These are phyloP conservation scores for Tinea pellionella DNA, from an alignment of 2,888 invertebrate species.

Conservation along the genomic window DNA sequence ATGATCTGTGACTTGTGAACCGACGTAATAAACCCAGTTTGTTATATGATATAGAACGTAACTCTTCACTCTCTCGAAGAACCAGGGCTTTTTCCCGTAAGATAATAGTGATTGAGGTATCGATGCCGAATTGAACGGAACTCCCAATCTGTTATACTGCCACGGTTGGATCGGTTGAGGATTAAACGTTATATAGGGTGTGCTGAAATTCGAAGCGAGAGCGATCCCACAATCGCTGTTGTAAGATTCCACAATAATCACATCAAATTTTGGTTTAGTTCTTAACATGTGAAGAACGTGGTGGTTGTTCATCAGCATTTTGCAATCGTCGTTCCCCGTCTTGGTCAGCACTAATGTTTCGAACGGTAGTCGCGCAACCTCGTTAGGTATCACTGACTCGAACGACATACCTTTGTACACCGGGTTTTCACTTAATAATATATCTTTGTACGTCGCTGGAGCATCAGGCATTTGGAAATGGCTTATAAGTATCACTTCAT, in stretches of 20 bases:
- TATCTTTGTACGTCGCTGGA: conserved; percentile 64
- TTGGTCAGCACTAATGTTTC: conserved; percentile 59
- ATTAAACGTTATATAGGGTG: conserved; percentile 72
- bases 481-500: conserved; percentile 66
- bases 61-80: conserved; percentile 52
- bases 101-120: conserved; percentile 49
- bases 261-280: conserved; percentile 71
- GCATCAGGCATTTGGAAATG: conserved; percentile 57
- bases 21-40: conserved; percentile 59
- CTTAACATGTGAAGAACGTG: conserved; percentile 62
- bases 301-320: conserved; percentile 58
- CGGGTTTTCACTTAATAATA: conserved; percentile 53
- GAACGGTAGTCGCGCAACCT: conserved; percentile 57
- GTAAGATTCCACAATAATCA: conserved; percentile 78
- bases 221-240: conserved; percentile 80
- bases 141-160: conserved; percentile 59
- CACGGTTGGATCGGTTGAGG: conserved; percentile 67
- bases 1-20: conserved; percentile 55
- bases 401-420: conserved; percentile 53
- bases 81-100: conserved; percentile 59
- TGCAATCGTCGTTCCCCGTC: conserved; percentile 61
- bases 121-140: conserved; percentile 64
- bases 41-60: conserved; percentile 49
- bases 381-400: conserved; percentile 58
- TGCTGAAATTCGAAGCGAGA: conserved; percentile 74